Conservation (phyloP, 2,888 invertebrate genomes). For the Philonicus albiceps region DNA sequence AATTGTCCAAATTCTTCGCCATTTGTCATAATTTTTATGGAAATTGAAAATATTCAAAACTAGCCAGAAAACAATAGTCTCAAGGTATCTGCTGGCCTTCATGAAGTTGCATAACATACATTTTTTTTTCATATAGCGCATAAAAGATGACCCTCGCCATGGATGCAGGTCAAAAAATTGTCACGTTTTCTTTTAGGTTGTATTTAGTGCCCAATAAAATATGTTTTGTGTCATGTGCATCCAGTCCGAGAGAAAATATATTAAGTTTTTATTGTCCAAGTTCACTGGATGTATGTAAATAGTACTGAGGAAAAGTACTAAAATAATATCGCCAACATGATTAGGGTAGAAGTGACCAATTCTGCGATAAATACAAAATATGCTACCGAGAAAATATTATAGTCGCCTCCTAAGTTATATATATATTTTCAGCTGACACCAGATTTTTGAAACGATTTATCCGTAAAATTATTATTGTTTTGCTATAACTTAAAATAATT, state of each 20-base stretch:
- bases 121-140: background rate
- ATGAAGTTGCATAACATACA: background rate
- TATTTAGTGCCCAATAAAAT: slow-evolving; percentile 14
- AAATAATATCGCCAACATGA: background rate
- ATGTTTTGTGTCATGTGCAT: background rate
- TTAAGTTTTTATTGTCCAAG: background rate
- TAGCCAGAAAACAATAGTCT: background rate
- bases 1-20: background rate
- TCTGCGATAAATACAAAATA: background rate
- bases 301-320: background rate
- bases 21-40: slow-evolving; percentile 32
- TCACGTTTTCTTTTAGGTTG: slow-evolving; percentile 4
- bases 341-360: background rate
- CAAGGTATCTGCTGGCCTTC: background rate
- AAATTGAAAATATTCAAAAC: slow-evolving; percentile 3
- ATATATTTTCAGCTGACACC: background rate
- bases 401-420: background rate
- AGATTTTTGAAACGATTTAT: background rate
- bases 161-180: slow-evolving; percentile 22
- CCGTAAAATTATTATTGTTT: no score
- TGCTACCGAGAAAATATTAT: slow-evolving; percentile 6
- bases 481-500: no score
- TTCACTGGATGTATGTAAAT: slow-evolving; percentile 20
- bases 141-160: slow-evolving; percentile 33
- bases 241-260: background rate